Evolutionary conservation across 2,113 vertebrate species (phyloP).

Genomic region (Benitochromis conjunctus): DNA sequence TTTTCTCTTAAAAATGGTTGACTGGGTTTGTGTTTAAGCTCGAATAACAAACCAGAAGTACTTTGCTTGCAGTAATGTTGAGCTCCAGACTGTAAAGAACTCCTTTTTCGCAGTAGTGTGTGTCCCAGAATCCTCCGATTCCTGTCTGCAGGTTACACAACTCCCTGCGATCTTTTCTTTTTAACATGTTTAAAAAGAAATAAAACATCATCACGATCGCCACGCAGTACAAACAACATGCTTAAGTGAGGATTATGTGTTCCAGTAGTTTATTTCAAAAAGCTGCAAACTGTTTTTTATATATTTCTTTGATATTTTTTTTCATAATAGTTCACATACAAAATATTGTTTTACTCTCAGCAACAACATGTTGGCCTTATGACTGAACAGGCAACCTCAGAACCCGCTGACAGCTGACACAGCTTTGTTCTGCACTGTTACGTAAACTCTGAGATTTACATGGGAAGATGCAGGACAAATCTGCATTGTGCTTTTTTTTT

Average conservation of each 20-base stretch:
- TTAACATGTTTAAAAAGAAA: background rate
- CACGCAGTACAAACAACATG: background rate
- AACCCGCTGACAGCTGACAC: background rate
- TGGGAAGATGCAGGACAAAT: background rate
- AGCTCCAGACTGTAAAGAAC: background rate
- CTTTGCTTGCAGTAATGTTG: background rate
- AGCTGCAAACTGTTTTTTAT: background rate
- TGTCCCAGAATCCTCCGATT: slow-evolving; percentile 2
- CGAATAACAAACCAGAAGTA: background rate
- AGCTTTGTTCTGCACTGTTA: background rate
- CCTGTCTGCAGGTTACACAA: background rate
- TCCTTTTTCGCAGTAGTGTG: background rate
- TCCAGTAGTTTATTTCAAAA: background rate
- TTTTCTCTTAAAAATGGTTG: background rate
- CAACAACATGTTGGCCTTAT: background rate
- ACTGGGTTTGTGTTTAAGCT: background rate
- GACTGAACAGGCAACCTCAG: background rate
- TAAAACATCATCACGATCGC: background rate
- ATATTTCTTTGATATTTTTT: background rate
- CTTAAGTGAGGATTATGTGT: background rate
- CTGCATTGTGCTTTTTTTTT: background rate
- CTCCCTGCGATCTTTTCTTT: background rate
- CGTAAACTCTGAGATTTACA: background rate
- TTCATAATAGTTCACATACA: background rate
- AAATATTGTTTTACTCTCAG: background rate